phyloP scores from a whole-genome alignment of 1,140 invertebrate species.

The Diuraphis noxia region DNA sequence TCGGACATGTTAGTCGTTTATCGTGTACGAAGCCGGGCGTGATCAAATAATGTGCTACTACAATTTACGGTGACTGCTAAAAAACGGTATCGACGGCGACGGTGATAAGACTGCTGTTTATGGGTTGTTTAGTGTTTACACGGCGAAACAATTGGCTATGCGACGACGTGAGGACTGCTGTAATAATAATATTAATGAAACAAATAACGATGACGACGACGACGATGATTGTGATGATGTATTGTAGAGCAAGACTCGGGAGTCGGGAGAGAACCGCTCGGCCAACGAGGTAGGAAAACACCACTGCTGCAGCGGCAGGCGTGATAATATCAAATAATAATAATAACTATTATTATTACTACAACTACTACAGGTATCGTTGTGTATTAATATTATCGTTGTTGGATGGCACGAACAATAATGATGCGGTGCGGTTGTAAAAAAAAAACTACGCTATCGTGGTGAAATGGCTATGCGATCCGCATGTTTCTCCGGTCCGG shows the following conservation, averaged over 20 bases:
- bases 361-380: neutral
- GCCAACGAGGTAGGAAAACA: neutral
- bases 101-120: neutral
- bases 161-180: neutral
- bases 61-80: neutral
- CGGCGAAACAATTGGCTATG: neutral
- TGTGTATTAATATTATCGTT: neutral
- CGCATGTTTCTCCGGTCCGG: neutral
- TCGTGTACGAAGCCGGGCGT: neutral
- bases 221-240: neutral
- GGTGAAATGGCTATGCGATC: neutral
- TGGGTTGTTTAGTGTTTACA: no score
- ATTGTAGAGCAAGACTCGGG: no score
- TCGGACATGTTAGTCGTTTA: conserved; percentile 1
- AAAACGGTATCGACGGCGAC: neutral
- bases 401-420: neutral
- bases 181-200: neutral
- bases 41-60: neutral
- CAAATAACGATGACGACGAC: neutral
- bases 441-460: neutral
- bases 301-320: neutral
- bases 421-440: neutral
- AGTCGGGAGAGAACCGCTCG: neutral
- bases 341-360: neutral
- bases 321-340: conserved; percentile 1